Conservation (phyloP, 1,140 invertebrate genomes). For the Leptinotarsa undecemlineata region DNA sequence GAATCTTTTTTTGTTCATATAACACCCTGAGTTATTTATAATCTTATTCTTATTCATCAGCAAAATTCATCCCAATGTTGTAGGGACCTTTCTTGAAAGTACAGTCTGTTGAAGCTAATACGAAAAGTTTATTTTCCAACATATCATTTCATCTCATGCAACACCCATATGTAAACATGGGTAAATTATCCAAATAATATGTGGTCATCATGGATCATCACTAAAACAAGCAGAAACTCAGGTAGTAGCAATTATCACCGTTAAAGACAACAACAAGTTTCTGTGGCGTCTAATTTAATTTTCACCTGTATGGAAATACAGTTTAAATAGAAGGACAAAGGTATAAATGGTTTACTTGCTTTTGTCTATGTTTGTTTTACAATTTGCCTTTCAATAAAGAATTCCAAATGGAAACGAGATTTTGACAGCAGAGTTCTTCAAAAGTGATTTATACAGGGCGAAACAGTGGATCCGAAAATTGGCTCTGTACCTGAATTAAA, state of each 20-base stretch:
- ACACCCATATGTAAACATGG: not conserved
- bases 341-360: slow-evolving; percentile 10
- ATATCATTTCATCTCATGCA: not conserved
- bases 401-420: slow-evolving; percentile 8
- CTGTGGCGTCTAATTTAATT: slow-evolving; percentile 33
- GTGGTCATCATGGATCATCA: slow-evolving; percentile 32
- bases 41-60: too few species aligned
- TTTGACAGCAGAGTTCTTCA: not conserved
- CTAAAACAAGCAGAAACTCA: slow-evolving; percentile 30
- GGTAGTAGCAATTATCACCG: slow-evolving; percentile 32
- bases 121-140: too few species aligned
- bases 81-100: too few species aligned
- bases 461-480: too few species aligned
- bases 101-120: too few species aligned
- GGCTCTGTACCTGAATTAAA: too few species aligned
- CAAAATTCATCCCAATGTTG: too few species aligned
- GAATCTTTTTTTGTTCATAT: too few species aligned
- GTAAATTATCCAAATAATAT: slow-evolving; percentile 3
- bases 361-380: slow-evolving; percentile 16
- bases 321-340: slow-evolving; percentile 13
- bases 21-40: too few species aligned
- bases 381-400: not conserved
- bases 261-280: slow-evolving; percentile 31
- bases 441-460: not conserved
- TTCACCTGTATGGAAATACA: slow-evolving; percentile 24